Base-by-base conservation (phyloP, 2,888 invertebrate species). In the Diarsia mendica region DNA sequence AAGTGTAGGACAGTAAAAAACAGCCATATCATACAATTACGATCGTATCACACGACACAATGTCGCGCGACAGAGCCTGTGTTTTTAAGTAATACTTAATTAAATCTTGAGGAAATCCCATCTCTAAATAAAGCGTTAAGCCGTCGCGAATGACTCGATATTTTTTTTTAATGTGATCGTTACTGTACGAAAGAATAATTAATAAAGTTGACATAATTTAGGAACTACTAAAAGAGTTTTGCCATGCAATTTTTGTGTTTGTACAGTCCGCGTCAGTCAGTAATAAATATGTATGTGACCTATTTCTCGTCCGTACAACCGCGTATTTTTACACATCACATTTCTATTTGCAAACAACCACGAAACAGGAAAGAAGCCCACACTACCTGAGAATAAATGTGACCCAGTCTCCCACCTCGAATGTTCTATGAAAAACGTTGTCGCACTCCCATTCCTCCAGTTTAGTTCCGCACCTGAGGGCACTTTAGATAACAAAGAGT, bases 401-500 rank as follows among this genome's bases (percentile, higher is more conserved):
- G 39, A 73, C 60, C 55, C 44, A 64, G 51, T 61, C 2, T 58
- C 33, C 58, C 23, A 72, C 46, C 51, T 3, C 10, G 23, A 69
- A 68, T 67, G 23, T 76, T 78, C 15, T 55, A 84, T 61, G 61
- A 63, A 83, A 82, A 85, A 78, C 64, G 53, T 74, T 66, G 39
- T 51, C 10, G 23, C 18, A n/a, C 63, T 9, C 63, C 13, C n/a
- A 60, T 33, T 60, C 60, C 18, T 60, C 33, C 75, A 77, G 67
- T 53, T 72, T 55, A 63, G 67, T 71, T 72, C 60, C 77, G 39
- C 77, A 86, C 80, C 82, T 78, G 79, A 84, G 82, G 78, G 77
- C 67, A 74, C 84, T 88, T 79, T 66, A 74, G 77, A 76, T 85
- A 88, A 88, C 87, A 88, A 88, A 84, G 87, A 82, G 87, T 83